These are phyloP conservation scores for Tenrec ecaudatus DNA, from an alignment of 2,113 vertebrate genomes.

Conservation along the genomic window DNA sequence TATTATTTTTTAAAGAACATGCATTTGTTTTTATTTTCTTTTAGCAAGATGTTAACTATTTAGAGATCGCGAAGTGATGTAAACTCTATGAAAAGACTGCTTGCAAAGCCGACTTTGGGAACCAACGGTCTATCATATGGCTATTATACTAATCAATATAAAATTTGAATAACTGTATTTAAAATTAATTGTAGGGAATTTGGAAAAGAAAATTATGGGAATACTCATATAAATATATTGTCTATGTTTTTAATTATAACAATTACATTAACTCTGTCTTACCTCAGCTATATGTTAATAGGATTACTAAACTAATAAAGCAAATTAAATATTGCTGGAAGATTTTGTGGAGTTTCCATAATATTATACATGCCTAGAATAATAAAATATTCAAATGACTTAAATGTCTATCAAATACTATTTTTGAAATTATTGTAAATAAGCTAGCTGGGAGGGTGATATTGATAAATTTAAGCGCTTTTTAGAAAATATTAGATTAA, in stretches of 20 bases:
- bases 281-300: background rate
- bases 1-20: constrained; percentile 17
- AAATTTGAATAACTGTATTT: background rate
- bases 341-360: constrained; percentile 80
- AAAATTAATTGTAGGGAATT: constrained; percentile 13
- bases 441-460: constrained; percentile 79
- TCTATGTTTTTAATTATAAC: constrained; percentile 32
- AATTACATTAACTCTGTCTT: constrained; percentile 40
- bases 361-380: constrained; percentile 79
- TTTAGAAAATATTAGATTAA: constrained; percentile 59
- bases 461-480: constrained; percentile 76
- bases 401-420: constrained; percentile 80
- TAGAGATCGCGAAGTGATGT: constrained; percentile 12
- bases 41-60: background rate
- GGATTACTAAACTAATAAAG: constrained; percentile 42
- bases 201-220: background rate
- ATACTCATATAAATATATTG: background rate
- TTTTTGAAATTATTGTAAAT: constrained; percentile 79
- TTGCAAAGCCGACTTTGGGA: background rate
- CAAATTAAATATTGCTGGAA: constrained; percentile 75
- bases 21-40: background rate
- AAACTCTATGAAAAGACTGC: background rate
- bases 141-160: background rate
- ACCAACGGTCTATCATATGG: background rate
- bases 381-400: constrained; percentile 51